Base-by-base conservation (phyloP, 1,140 invertebrate genomes). In the Tetramorium simillimum region DNA sequence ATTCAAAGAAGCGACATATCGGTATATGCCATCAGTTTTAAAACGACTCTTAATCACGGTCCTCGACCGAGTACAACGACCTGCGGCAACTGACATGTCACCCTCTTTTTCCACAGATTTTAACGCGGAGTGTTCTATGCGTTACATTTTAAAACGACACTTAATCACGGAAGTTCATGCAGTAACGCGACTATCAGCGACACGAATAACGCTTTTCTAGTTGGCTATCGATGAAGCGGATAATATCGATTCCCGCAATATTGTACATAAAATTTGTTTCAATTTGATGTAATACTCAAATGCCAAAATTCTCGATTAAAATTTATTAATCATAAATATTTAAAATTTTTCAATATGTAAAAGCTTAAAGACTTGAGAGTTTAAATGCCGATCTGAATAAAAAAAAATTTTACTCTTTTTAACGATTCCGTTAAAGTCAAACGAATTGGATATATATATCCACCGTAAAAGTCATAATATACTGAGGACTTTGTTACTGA, bases 21-120 rank as follows among this genome's bases (percentile, higher is more conserved):
- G 75, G 75, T 89, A 78, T 76, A 81, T 58, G 63, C 73, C 75
- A 56, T 49, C 70, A 81, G 76, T 82, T 89, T 89, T 89, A 75
- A 89, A 89, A 86, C 69, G 62, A 65, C 88, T 86, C 56, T 86
- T 89, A 89, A 86, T 89, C 88, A 89, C 85, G 88, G 75, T 49
- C 60, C 88, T 65, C 72, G 80, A 40, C 10, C 53, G 65, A 85
- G 76, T 78, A 85, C 56, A 89, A 70, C 49, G 88, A 89, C 72
- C 86, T 72, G 49, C 65, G 77, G 63, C 86, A 84, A 76, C 69
- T 84, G 69, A 53, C 53, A 75, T 56, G 69, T 46, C 84, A 65
- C 58, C 46, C 56, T 60, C 73, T 65, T 60, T 85, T 69, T 63
- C 63, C 58, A 43, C 49, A 65, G 76, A 89, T 86, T 89, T 89